phyloP scores from a whole-genome alignment of 1,140 invertebrate species.

The Drosophila paulistorum region DNA sequence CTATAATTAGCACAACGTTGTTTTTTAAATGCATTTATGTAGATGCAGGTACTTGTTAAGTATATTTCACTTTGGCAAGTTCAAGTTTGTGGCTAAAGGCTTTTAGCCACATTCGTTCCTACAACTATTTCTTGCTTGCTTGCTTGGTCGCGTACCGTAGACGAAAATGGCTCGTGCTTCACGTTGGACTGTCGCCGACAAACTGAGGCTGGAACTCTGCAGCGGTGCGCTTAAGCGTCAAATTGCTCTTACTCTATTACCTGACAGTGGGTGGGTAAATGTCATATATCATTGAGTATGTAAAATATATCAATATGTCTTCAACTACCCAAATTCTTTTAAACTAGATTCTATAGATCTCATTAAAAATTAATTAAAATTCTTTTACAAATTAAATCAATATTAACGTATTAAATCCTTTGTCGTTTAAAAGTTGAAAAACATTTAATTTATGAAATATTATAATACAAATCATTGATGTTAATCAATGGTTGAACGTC shows the following conservation, averaged over 20 bases:
- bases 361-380: background rate
- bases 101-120: constrained; percentile 38
- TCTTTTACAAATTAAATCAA: too few relatives aligned
- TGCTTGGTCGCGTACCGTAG: constrained; percentile 41
- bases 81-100: constrained; percentile 78
- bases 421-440: too few relatives aligned
- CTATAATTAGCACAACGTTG: constrained; percentile 22
- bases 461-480: too few relatives aligned
- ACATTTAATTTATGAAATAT: too few relatives aligned
- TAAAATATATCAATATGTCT: constrained; percentile 11
- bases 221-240: constrained; percentile 77
- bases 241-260: constrained; percentile 61
- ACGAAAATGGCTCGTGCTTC: constrained; percentile 62
- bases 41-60: constrained; percentile 12
- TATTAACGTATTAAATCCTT: too few relatives aligned
- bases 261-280: constrained; percentile 16
- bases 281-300: constrained; percentile 23
- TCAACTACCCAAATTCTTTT: background rate
- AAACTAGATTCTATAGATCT: background rate
- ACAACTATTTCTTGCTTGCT: background rate
- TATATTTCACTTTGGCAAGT: constrained; percentile 53
- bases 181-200: constrained; percentile 73
- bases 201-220: constrained; percentile 75
- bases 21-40: constrained; percentile 20
- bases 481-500: too few relatives aligned